Evolutionary conservation across 2,797 vertebrate species (phyloP), one percentile per base, ranked within the genome.

Genomic region (Fringilla coelebs): DNA sequence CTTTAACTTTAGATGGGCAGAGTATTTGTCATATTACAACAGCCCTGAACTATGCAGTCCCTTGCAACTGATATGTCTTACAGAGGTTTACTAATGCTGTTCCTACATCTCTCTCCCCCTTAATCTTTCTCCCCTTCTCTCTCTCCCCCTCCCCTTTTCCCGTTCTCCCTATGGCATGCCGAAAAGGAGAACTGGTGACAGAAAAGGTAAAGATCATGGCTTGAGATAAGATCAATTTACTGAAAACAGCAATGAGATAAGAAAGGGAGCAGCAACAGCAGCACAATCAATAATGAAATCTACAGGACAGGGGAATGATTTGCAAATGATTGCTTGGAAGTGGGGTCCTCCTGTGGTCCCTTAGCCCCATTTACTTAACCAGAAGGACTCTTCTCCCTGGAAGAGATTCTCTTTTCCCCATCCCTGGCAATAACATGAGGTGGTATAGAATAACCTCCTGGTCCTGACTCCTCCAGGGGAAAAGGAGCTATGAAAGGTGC

Each of bases 321-420:
- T 0, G 0, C 3, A 5, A 25, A 10, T 32, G 8, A 31, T 41
- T 74, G 14, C 10, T 67, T 60, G 28, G 31, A 48, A 54, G 6
- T 3, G 5, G 26, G 10, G 4, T 21, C 9, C 21, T 6, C 18
- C 20, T 13, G 10, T 34, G 16, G 15, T 61, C 15, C 34, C 22
- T 88, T 46, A 26, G 22, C 46, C 9, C 34, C 1, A 1, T n/a
- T 40, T 67, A 28, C 40, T 48, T 16, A 17, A 19, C 15, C 16
- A 40, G 31, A 61, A 28, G 6, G 10, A 22, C 5, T 11, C 16
- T 49, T 49, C 36, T 49, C 7, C 16, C 18, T 24, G 22, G 15
- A 43, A 43, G 19, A 29, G 32, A 36, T 36, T 28, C 10, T 2
- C 18, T 34, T 68, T 61, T 48, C 26, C 10, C 17, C 15, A 10